These are phyloP conservation scores for Phoebastria nigripes DNA, from an alignment of 2,797 vertebrate species.

Conservation along the genomic window DNA sequence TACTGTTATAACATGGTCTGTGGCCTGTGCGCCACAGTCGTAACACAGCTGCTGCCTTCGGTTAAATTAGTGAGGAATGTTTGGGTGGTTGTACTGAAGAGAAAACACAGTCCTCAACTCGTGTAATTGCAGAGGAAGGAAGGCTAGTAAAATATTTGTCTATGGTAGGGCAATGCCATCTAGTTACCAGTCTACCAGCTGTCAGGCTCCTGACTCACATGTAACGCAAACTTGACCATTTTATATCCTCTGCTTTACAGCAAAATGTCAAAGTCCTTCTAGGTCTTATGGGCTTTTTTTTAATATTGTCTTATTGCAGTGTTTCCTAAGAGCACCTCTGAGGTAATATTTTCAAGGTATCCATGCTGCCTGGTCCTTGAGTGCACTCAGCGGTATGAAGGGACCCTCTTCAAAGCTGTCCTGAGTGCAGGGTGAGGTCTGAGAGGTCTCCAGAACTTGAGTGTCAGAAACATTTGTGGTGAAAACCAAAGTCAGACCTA, in stretches of 20 bases:
- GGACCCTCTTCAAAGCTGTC: not conserved
- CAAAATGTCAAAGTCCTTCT: conserved; percentile 23
- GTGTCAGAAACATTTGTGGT: not conserved
- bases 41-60: not conserved
- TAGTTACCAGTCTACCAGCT: conserved; percentile 43
- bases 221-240: not conserved
- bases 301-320: not conserved
- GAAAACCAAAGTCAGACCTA: not conserved
- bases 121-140: not conserved
- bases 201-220: conserved; percentile 26
- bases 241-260: not conserved
- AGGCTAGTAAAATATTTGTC: conserved; percentile 43
- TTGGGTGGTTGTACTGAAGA: not conserved
- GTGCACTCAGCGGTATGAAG: not conserved
- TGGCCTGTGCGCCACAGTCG: not conserved
- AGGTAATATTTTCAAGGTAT: not conserved
- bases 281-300: not conserved
- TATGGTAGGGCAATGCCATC: conserved; percentile 29
- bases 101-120: not conserved
- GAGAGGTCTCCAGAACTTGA: not conserved
- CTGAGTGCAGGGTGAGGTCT: not conserved
- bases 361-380: not conserved
- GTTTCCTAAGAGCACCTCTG: not conserved
- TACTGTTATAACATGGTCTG: not conserved
- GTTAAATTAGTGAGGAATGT: not conserved